A percentile compares a stretch with the other conserved stretches of the same genome.
Evolutionary conservation across 2,113 vertebrate species (phyloP).

Genomic region (Python bivittatus): DNA sequence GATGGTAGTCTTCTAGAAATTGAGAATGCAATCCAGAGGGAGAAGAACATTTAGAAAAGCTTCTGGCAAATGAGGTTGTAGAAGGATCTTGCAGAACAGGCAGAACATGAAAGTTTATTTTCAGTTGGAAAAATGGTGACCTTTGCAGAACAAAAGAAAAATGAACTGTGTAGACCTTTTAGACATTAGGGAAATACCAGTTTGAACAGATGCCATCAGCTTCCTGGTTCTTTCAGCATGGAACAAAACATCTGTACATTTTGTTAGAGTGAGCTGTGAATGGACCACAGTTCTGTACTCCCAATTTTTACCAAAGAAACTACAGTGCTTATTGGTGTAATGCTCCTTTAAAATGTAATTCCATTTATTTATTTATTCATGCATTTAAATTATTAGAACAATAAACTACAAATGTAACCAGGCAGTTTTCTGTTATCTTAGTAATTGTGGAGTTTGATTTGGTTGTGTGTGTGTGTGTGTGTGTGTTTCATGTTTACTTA

Average conservation of each 20-base stretch:
- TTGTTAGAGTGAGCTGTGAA: background rate
- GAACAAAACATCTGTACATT: background rate
- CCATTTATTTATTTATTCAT: background rate
- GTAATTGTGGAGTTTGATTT: background rate
- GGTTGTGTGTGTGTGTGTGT: too few species aligned
- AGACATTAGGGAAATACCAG: slow-evolving; percentile 1
- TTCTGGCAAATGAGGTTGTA: background rate
- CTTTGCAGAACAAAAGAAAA: slow-evolving; percentile 14
- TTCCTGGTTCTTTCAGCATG: background rate
- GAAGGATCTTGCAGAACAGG: background rate
- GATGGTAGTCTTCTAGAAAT: background rate
- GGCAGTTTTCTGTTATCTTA: background rate
- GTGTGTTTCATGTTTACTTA: background rate
- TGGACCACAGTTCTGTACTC: background rate
- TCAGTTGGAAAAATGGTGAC: background rate
- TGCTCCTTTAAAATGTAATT: background rate
- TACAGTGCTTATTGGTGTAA: background rate
- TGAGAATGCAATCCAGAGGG: background rate
- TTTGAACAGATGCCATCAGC: background rate
- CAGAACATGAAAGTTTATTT: background rate
- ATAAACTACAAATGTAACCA: background rate
- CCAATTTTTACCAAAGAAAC: background rate
- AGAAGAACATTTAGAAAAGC: background rate
- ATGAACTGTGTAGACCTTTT: background rate
- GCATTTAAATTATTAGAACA: background rate